These are phyloP conservation scores for Anorthoa munda DNA, from an alignment of 2,888 invertebrate species.

Conservation along the genomic window DNA sequence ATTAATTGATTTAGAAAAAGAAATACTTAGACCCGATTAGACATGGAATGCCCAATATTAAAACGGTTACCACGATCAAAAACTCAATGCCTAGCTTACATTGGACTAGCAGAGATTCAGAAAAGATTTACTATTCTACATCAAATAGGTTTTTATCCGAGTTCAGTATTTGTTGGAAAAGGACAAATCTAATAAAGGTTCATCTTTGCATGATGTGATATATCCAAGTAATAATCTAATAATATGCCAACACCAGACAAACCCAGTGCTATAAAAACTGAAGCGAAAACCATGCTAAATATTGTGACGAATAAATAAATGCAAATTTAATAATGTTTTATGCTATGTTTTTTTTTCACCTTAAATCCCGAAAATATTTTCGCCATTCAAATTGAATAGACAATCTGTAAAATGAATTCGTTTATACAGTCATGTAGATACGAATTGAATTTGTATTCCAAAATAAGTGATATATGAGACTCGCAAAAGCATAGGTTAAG, in stretches of 20 bases:
- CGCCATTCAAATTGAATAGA: constrained; percentile 1
- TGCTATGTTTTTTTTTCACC: constrained; percentile 35
- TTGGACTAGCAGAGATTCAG: neutral
- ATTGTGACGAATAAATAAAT: constrained; percentile 15
- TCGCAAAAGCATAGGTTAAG: constrained; percentile 18
- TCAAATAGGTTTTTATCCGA: neutral
- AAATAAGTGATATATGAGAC: constrained; percentile 14
- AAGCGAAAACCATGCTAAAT: constrained; percentile 51
- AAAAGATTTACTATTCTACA: neutral
- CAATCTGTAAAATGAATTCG: constrained; percentile 3
- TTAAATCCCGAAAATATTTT: constrained; percentile 4
- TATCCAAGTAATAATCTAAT: constrained; percentile 1
- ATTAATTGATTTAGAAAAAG: too few relatives aligned
- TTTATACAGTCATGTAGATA: too few relatives aligned
- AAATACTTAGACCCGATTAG: too few relatives aligned
- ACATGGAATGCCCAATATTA: too few relatives aligned
- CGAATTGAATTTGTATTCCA: neutral
- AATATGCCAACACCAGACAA: constrained; percentile 39
- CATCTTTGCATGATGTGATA: constrained; percentile 9
- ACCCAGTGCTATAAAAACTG: constrained; percentile 39
- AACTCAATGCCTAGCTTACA: too few relatives aligned
- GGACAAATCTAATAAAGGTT: too few relatives aligned
- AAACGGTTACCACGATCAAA: too few relatives aligned
- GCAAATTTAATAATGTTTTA: constrained; percentile 1
- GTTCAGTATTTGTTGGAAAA: neutral